Evolutionary conservation across 2,888 invertebrate species (phyloP), one percentile per base, ranked within the genome.

Genomic region (Busseola fusca): DNA sequence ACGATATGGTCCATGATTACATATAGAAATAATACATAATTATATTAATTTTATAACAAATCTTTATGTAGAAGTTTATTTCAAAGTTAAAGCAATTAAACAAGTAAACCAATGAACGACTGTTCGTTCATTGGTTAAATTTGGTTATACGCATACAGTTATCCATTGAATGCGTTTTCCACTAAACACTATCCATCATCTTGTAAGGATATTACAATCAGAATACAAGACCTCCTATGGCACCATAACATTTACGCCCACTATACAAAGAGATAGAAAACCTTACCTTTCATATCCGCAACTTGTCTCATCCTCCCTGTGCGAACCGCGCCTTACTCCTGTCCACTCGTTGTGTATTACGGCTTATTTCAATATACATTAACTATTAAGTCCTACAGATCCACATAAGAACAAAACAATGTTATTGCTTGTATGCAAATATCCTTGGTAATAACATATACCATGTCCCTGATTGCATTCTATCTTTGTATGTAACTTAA

Each of bases 401-500:
- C 30, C 58, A 65, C 30, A 70, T 70, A 67, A 69, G 67, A 62
- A 50, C 18, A 64, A 72, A 72, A 81, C 81, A 79, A 74, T 76
- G 40, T 73, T 72, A 70, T 64, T 66, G 27, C 70, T 72, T 74
- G 71, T 66, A 81, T 76, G 74, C 69, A 76, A 83, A 81, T 81
- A 67, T 67, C 65, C 67, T 66, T 14, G 64, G 72, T n/a, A 76
- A 78, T 83, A 79, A 67, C 70, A 76, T 67, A 79, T 58, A 74
- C 71, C 34, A 71, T 12, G 40, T 30, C 42, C n/a, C 62, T 72
- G 80, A 84, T 80, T 78, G 64, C 74, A 14, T 69, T 73, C 34
- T 84, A 76, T 84, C 75, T 74, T 60, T 27, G 69, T 72, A 74
- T 74, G 81, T 83, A 80, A 85, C 73, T 79, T 74, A 72, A 78